Conservation (phyloP, 2,113 vertebrate species). For the Puma concolor region DNA sequence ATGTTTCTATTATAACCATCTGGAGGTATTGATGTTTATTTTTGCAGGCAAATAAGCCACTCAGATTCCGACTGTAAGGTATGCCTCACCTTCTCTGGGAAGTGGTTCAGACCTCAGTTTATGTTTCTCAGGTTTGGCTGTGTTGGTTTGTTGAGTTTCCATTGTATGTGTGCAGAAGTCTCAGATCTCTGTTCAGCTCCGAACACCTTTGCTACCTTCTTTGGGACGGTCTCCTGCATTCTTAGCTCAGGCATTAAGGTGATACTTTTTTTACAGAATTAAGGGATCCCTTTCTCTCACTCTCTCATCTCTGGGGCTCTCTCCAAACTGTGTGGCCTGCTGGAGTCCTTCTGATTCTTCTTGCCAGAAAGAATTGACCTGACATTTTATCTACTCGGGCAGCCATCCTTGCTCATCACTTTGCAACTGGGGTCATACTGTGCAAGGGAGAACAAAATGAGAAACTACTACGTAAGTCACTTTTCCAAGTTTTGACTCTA, state of each 20-base stretch:
- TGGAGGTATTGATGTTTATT: not conserved
- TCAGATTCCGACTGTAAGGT: not conserved
- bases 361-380: not conserved
- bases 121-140: not conserved
- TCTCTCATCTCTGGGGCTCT: not conserved
- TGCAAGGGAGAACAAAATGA: not conserved
- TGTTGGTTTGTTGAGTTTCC: not conserved
- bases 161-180: not conserved
- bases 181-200: not conserved
- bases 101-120: not conserved
- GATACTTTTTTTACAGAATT: not conserved
- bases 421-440: not conserved
- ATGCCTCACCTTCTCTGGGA: not conserved
- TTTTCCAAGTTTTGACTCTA: not conserved
- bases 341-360: not conserved
- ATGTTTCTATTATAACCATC: not conserved
- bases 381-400: not conserved
- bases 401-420: not conserved
- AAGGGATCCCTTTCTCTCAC: not conserved
- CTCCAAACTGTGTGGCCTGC: not conserved
- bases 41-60: not conserved
- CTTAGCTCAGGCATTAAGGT: not conserved
- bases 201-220: not conserved
- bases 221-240: not conserved
- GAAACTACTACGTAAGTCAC: not conserved